Evolutionary conservation across 2,797 vertebrate genomes (phyloP), one percentile per base, ranked within the genome.

Genomic region (Capromys pilorides): DNA sequence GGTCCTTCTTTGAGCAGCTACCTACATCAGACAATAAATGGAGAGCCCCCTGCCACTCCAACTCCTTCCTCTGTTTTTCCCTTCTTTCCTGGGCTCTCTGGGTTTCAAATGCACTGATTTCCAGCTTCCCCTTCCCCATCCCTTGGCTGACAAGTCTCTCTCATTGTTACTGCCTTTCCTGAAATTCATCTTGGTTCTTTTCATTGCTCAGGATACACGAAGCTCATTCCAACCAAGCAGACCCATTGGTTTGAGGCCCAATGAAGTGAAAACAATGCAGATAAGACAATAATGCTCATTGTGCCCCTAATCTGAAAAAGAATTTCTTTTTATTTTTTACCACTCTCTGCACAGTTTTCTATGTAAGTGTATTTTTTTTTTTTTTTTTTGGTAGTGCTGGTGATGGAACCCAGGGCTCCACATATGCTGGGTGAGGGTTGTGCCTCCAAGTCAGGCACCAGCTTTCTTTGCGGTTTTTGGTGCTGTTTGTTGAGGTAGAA

Each of bases 21-120:
- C 73, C 59, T 80, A 61, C 16, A 24, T 85, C 87, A 95, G 89
- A 96, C 77, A 67, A 33, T 67, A 87, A 71, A 67, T 51, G 31
- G n/a, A 64, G 21, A 75, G 54, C 61, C 79, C 73, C 86, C 80
- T 79, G 83, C 69, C 75, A 39, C 41, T 86, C 45, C 62, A 41
- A 57, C 54, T 39, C 81, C 36, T 87, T 49, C 3, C 71, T 41
- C 57, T 45, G 62, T 26, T 51, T 71, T 73, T 78, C 26, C 61
- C 6, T 61, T 69, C 14, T 57, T 41, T 67, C 51, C 1, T 5
- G 41, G 41, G 82, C 61, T 67, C 33, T n/a, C 51, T 94, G 61
- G 26, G 10, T 67, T 64, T 41, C 33, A 51, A 12, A 11, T 39
- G 51, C 24, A 62, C 84, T 45, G 24, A 51, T 69, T 67, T 51